Conservation (phyloP, 92 coral and sea anemone species). For the Palythoa caribaeorum region DNA sequence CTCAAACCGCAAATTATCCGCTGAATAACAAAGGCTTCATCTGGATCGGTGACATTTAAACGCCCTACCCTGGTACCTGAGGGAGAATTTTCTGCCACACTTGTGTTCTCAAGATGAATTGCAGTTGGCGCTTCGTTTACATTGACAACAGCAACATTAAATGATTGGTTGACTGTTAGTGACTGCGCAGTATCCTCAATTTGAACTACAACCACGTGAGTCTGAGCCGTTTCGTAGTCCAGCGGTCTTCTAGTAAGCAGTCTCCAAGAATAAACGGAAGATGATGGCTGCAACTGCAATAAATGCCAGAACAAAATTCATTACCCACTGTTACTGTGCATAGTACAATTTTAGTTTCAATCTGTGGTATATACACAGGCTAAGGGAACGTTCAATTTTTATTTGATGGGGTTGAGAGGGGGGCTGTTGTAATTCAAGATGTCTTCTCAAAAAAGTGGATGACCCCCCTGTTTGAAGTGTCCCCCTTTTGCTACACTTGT, state of each 20-base stretch:
- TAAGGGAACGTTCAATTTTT: no score
- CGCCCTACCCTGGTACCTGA: constrained; percentile 58
- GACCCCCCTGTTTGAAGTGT: no score
- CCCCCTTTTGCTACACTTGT: no score
- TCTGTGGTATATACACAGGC: no score
- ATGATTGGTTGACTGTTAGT: constrained; percentile 70
- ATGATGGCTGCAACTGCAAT: constrained; percentile 50
- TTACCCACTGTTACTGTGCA: neutral
- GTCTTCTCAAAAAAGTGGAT: no score
- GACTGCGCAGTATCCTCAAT: constrained; percentile 53
- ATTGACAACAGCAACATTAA: constrained; percentile 71
- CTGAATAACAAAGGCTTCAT: constrained; percentile 59
- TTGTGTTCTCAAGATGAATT: constrained; percentile 49
- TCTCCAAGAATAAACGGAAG: constrained; percentile 60
- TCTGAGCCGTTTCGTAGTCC: constrained; percentile 65
- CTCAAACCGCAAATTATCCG: constrained; percentile 66
- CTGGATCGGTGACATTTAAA: constrained; percentile 71
- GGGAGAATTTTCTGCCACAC: constrained; percentile 69
- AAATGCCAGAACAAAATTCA: neutral
- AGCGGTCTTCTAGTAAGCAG: constrained; percentile 67
- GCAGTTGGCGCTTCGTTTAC: constrained; percentile 77
- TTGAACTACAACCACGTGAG: constrained; percentile 56
- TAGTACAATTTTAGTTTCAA: no score
- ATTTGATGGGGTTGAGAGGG: no score
- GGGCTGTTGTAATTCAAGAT: no score